Conservation (phyloP, 2,113 vertebrate species). For the Ariopsis seemanni region DNA sequence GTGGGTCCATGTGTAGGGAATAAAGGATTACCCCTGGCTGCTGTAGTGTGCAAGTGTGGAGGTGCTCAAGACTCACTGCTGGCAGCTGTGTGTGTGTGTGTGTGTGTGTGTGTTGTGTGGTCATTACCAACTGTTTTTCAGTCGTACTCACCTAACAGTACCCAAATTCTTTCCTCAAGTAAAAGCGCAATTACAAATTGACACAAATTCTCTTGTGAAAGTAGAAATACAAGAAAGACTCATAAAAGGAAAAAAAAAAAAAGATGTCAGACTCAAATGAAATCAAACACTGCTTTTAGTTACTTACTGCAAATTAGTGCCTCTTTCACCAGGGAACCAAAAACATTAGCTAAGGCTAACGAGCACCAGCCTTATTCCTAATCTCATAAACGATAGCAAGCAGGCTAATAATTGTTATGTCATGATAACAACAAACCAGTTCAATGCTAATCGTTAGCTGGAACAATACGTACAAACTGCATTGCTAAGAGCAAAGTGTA, state of each 20-base stretch:
- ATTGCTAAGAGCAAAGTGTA: background rate
- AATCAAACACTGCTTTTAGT: background rate
- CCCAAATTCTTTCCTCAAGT: background rate
- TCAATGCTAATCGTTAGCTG: background rate
- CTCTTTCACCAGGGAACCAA: background rate
- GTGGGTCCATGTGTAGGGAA: conserved; percentile 2
- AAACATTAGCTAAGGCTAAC: conserved; percentile 1
- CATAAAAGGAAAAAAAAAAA: background rate
- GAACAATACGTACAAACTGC: background rate
- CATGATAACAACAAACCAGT: background rate
- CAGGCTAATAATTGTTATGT: background rate
- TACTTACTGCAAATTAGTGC: background rate
- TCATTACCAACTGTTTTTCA: background rate
- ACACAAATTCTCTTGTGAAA: background rate
- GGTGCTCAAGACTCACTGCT: conserved; percentile 18
- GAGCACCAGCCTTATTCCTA: background rate
- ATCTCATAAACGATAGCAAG: background rate
- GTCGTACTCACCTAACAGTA: background rate
- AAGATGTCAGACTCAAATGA: background rate
- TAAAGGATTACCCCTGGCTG: conserved; percentile 26
- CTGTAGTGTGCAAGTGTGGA: conserved; percentile 18
- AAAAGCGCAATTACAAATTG: background rate
- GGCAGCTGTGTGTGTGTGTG: conserved; percentile 3
- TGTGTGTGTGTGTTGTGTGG: background rate
- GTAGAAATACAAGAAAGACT: background rate